Base-by-base conservation (phyloP, 2,113 vertebrate genomes). In the Aspidoscelis tigris region DNA sequence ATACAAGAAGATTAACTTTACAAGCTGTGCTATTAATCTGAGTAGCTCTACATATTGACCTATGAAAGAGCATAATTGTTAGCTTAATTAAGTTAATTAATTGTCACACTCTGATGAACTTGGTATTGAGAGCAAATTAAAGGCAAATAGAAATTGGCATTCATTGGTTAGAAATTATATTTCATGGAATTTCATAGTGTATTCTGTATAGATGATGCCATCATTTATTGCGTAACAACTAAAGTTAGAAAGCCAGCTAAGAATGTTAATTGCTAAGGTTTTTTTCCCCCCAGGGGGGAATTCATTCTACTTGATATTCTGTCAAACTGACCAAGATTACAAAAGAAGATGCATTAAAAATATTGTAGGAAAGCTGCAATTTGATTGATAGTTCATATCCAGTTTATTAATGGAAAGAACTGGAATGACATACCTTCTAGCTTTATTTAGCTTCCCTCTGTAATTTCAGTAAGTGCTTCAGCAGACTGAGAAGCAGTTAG, bases 41-140 rank as follows among this genome's bases (percentile, higher is more conserved):
- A 94, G 84, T 93, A 92, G 90, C 93, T 94, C 95, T 97, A 93
- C 92, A 90, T 95, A 96, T 93, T 96, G 96, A 97, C 96, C 95
- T 95, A 96, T 93, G 95, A 97, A 96, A 95, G 93, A 95, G 92
- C 94, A 95, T 97, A 97, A 97, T 98, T 97, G 93, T 97, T 97
- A 96, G 94, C 93, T 94, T 97, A 97, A 98, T 97, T 97, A 97
- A 96, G 94, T 96, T 97, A 97, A 97, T 97, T 96, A 97, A 97
- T 96, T 97, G 95, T 96, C 96, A 95, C 95, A 96, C 95, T 96
- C 94, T 92, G 93, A 92, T 95, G 94, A 93, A 93, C 96, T 96
- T 96, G 95, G 93, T 96, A 94, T 95, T 96, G 93, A 89, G 90
- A 95, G 92, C 93, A 97, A 97, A 97, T 96, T 96, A 96, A 97